These are phyloP conservation scores for Spea hammondii DNA, from an alignment of 2,797 vertebrate genomes.

Conservation along the genomic window DNA sequence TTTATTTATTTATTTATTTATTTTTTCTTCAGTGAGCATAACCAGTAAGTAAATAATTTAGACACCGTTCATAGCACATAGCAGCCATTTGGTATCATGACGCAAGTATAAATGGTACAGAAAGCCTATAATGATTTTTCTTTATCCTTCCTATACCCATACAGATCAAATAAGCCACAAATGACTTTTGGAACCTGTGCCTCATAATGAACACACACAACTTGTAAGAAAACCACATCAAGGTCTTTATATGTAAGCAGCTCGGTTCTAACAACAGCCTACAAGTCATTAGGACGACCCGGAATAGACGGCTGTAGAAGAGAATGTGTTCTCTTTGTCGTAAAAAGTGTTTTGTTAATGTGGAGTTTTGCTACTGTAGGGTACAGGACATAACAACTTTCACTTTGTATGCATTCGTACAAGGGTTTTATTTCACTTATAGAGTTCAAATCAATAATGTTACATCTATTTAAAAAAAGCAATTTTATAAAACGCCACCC, in stretches of 20 bases:
- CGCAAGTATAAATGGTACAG: not conserved
- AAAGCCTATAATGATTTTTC: slow-evolving; percentile 31
- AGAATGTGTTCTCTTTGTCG: slow-evolving; percentile 15
- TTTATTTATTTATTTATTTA: too few species aligned
- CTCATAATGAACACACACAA: slow-evolving; percentile 25
- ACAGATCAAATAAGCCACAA: slow-evolving; percentile 26
- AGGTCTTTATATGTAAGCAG: slow-evolving; percentile 24
- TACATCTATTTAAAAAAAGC: slow-evolving; percentile 23
- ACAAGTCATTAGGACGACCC: slow-evolving; percentile 12
- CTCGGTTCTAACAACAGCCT: slow-evolving; percentile 24
- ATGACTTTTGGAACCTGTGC: slow-evolving; percentile 5
- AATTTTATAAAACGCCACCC: slow-evolving; percentile 6
- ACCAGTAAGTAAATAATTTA: too few species aligned
- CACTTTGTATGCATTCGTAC: slow-evolving; percentile 14
- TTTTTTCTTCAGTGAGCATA: too few species aligned
- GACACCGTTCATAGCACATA: too few species aligned
- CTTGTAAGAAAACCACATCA: slow-evolving; percentile 30
- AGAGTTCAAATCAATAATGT: slow-evolving; percentile 6
- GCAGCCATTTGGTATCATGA: too few species aligned
- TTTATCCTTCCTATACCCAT: slow-evolving; percentile 4
- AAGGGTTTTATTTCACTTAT: slow-evolving; percentile 12
- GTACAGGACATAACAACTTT: slow-evolving; percentile 25
- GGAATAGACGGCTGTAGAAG: slow-evolving; percentile 21
- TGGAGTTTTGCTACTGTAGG: slow-evolving; percentile 39
- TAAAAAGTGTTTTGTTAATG: slow-evolving; percentile 35